These are phyloP conservation scores for Leptinotarsa defecta DNA, from an alignment of 1,140 invertebrate species.

Conservation along the genomic window DNA sequence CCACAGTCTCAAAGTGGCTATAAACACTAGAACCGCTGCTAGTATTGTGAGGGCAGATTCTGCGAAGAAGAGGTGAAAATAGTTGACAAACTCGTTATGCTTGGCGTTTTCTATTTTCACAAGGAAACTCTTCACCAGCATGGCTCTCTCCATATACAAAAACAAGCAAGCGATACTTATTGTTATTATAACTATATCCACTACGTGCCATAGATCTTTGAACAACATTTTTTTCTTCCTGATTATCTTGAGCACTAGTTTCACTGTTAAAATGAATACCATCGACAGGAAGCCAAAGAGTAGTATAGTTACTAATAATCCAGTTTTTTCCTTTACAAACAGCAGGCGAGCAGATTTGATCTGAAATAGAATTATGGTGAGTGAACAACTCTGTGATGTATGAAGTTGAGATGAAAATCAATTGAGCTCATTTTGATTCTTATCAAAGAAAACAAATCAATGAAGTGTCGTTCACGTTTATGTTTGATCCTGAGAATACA, in stretches of 20 bases:
- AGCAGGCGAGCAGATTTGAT: constrained; percentile 26
- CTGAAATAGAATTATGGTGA: not conserved
- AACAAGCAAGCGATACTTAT: constrained; percentile 30
- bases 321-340: constrained; percentile 25
- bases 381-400: too few species aligned
- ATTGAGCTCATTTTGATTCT: too few species aligned
- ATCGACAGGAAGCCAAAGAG: constrained; percentile 6
- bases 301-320: not conserved
- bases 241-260: constrained; percentile 14
- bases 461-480: too few species aligned
- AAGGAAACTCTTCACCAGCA: constrained; percentile 28
- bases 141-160: constrained; percentile 27
- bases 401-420: too few species aligned
- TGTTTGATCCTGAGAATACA: too few species aligned
- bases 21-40: constrained; percentile 36
- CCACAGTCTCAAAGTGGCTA: constrained; percentile 43
- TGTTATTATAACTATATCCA: constrained; percentile 33
- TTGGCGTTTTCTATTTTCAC: constrained; percentile 30
- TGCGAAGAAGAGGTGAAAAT: constrained; percentile 40
- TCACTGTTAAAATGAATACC: constrained; percentile 15
- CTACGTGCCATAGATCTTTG: constrained; percentile 28
- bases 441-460: not conserved
- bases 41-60: constrained; percentile 34
- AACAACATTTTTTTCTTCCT: constrained; percentile 14
- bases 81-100: constrained; percentile 44